These are phyloP conservation scores for Danio kyathit DNA, from an alignment of 2,797 vertebrate genomes.

Conservation along the genomic window DNA sequence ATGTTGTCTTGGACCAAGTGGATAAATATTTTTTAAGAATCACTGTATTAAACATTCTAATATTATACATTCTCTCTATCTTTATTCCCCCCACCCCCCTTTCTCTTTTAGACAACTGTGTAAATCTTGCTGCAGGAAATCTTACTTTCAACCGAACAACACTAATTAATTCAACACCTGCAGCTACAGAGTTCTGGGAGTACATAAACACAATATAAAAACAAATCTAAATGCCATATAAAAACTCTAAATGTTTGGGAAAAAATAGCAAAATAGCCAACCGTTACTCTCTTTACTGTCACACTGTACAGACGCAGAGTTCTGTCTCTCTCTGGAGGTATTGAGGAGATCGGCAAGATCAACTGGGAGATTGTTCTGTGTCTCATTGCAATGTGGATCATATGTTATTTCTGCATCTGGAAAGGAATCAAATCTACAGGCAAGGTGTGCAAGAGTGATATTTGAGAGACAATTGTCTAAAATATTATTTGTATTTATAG, in stretches of 20 bases:
- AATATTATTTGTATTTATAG: too few species aligned
- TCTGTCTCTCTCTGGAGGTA: slow-evolving; percentile 75
- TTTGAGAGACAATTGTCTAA: too few species aligned
- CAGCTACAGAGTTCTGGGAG: slow-evolving; percentile 82
- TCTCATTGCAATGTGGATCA: too few species aligned
- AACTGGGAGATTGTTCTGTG: too few species aligned
- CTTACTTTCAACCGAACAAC: slow-evolving; percentile 54
- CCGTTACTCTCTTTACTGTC: not conserved
- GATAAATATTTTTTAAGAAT: too few species aligned
- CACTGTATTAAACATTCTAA: too few species aligned
- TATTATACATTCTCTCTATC: too few species aligned
- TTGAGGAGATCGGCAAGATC: slow-evolving; percentile 69
- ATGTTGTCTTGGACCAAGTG: too few species aligned
- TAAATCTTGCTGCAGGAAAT: slow-evolving; percentile 65
- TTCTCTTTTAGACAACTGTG: slow-evolving; percentile 68
- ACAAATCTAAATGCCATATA: too few species aligned
- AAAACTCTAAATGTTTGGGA: not conserved
- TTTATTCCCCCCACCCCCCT: too few species aligned
- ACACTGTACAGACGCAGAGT: slow-evolving; percentile 70
- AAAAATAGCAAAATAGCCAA: not conserved
- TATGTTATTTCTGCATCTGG: too few species aligned
- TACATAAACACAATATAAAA: slow-evolving; percentile 60
- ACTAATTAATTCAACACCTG: slow-evolving; percentile 64
- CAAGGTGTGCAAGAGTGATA: slow-evolving; percentile 66
- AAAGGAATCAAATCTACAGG: too few species aligned